Base-by-base conservation (phyloP, 2,797 vertebrate species). In the Xenops minutus region DNA sequence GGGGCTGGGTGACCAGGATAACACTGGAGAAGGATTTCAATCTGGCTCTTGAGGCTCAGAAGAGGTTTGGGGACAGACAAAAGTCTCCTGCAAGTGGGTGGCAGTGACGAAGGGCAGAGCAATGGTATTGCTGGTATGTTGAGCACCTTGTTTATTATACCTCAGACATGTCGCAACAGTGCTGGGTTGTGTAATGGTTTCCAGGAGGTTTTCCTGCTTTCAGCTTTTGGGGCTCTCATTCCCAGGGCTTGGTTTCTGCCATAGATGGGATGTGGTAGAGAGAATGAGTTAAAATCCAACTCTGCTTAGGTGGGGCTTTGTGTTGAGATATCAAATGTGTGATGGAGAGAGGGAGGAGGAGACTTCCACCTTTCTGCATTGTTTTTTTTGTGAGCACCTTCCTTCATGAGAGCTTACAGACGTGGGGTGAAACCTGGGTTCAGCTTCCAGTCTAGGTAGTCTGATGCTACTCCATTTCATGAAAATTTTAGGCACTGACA, bases 131-230 rank as follows among this genome's bases (percentile, higher is more conserved):
- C 89, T 92, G 93, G 95, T 89, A 95, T 96, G 93, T 73, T 4
- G 17, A 96, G 93, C 92, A 95, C 94, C 96, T 92, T 96, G 94
- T 95, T 96, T 93, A 15, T 94, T 93, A 17, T 24, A 62, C 79
- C 71, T 68, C 62, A 61, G 55, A 72, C 83, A 0, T 95, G 94
- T 95, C 16, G 44, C 93, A 94, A 95, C 96, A 95, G 77, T n/a
- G 12, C 86, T 49, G 67, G 66, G 37, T 95, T 95, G 91, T 86
- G 88, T 84, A 94, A 96, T 88, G 83, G 22, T 59, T 95, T 94
- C 92, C 84, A 93, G 93, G 63, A 93, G 89, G 67, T 85, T 92
- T 91, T 77, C 67, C 81, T 66, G 88, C 85, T 86, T 79, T 92
- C 58, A 37, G 85, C 43, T 92, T 89, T 90, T 32, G 44, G 83